These are phyloP conservation scores for Agrochola lychnidis DNA, from an alignment of 2,888 invertebrate genomes.

Conservation along the genomic window DNA sequence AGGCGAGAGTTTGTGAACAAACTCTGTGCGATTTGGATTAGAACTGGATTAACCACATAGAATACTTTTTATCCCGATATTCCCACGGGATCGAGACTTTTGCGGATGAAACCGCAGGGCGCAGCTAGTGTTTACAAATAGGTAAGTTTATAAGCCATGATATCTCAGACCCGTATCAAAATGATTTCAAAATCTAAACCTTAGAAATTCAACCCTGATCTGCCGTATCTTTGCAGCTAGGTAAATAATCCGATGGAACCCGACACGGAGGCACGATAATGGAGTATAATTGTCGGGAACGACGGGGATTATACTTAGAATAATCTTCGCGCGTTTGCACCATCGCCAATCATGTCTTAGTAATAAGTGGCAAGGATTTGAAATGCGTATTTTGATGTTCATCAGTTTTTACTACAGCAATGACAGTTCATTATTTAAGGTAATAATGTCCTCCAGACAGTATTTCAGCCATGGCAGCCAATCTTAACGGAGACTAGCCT, in stretches of 20 bases:
- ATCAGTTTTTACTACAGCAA: neutral
- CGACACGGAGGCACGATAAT: constrained; percentile 42
- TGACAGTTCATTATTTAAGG: no score
- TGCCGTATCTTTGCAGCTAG: neutral
- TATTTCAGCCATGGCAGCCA: no score
- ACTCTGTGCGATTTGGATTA: no score
- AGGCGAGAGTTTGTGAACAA: no score
- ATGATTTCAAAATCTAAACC: constrained; percentile 29
- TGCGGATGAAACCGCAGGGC: no score
- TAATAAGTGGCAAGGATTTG: neutral
- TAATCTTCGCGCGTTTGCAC: constrained; percentile 40
- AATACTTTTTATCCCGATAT: no score
- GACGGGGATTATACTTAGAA: constrained; percentile 32
- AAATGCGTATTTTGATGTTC: constrained; percentile 3
- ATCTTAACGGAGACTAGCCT: no score
- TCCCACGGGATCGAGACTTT: no score
- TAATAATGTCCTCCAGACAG: no score
- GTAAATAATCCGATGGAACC: constrained; percentile 29
- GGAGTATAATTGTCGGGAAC: constrained; percentile 49
- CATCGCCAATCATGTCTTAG: constrained; percentile 22
- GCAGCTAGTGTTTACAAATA: no score
- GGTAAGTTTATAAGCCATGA: neutral
- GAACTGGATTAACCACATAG: no score
- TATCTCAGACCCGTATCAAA: neutral
- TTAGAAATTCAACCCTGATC: constrained; percentile 26